Evolutionary conservation across 1,140 invertebrate genomes (phyloP), one percentile per base, ranked within the genome.

Genomic region (Anthonomus grandis): DNA sequence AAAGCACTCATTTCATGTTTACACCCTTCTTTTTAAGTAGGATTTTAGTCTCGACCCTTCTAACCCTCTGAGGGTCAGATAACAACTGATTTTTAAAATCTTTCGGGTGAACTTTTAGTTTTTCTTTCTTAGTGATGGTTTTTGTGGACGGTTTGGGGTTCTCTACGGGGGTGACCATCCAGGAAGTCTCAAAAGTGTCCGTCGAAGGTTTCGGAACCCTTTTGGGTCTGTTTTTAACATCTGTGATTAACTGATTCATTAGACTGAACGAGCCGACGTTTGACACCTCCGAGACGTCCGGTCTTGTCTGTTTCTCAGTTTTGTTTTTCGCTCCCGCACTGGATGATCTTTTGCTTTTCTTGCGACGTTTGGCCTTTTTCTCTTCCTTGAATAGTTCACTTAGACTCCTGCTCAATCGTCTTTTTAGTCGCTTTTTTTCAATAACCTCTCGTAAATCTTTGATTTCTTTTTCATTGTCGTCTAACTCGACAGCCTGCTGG

Each of bases 61-160:
- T 57, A 9, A 67, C 58, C 25, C 62, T n/a, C 1, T 15, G 46
- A 39, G 55, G 19, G 57, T 62, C 57, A 15, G 62, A 59, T 27
- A 66, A 48, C 60, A 64, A 60, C 53, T 57, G 48, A 52, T 62
- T 66, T 60, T 64, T 69, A 49, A 66, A 69, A 57, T 69, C 67
- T 58, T 68, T 65, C 3, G 60, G 53, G 44, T 64, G 63, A 8
- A 53, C 3, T 36, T 47, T 62, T 25, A 15, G 10, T 31, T 39
- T 54, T 59, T 58, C 52, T 23, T 44, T 23, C 24, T 48, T 47
- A 5, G 45, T 10, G 9, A 49, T 37, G 15, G 37, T 15, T 8
- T 46, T 37, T 4, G 58, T 64, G 17, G 62, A 64, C 18, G 62
- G 62, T 59, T 60, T 55, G 13, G 56, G 19, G 21, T 60, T 23